Base-by-base conservation (phyloP, 2,113 vertebrate species). In the Chinchilla lanigera region DNA sequence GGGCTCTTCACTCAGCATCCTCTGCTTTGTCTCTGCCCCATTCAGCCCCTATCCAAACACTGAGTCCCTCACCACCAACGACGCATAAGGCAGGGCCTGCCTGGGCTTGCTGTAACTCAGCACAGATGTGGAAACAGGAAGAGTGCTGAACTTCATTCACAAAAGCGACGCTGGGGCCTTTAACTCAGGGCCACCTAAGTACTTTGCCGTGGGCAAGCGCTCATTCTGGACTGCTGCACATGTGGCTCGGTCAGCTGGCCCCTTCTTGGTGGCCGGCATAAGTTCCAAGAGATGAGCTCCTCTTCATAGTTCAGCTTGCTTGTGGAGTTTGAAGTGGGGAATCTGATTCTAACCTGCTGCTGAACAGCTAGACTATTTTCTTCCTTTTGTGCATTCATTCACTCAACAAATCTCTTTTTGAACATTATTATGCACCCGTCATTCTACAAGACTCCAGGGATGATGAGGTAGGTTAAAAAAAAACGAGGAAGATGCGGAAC, bases 311-410 rank as follows among this genome's bases (percentile, higher is more conserved):
- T 44, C 50, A n/a, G 56, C 26, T 44, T n/a, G 12, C 63, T 67
- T 54, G 47, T 61, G 41, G 86, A 93, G 38, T 80, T 61, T 78
- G 52, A 90, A 33, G 54, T 16, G 41, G 19, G 50, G 90, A 54
- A 85, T 84, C 83, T 67, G 77, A 93, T 80, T 85, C 61, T 58
- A 60, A 78, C 17, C 61, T 85, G 77, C 69, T 81, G 7, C 56
- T 61, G 73, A 52, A 86, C 19, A 35, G 28, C 22, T 71, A 83
- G 20, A 60, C 50, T 20, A 56, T 89, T 87, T 94, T 24, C 41
- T 73, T 89, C 19, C 28, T 50, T 65, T 33, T 30, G 8, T n/a
- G 75, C 54, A 77, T 92, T 84, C 52, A 91, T 44, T 86, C n/a
- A 75, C 35, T 67, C 41, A 77, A 12, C 24, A 38, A 30, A 93